Evolutionary conservation across 2,888 invertebrate species (phyloP).

Genomic region (Cotesia congregata): DNA sequence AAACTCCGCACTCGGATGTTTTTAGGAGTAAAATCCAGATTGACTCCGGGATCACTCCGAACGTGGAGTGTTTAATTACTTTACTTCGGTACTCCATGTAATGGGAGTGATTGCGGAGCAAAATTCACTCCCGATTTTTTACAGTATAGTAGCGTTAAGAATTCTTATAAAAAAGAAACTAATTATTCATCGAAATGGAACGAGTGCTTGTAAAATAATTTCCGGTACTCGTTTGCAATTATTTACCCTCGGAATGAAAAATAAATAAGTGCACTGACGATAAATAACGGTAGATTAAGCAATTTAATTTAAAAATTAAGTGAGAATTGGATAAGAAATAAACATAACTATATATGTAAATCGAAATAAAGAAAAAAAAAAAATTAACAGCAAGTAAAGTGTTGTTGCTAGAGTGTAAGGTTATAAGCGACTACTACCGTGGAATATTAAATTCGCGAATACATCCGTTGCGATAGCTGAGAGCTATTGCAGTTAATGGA

Average conservation of each 20-base stretch:
- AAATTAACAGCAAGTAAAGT: conserved; percentile 42
- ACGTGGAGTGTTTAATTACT: no score
- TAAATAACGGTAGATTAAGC: conserved; percentile 57
- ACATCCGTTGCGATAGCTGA: conserved; percentile 22
- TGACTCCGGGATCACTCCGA: no score
- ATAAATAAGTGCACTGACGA: conserved; percentile 48
- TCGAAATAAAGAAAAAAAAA: conserved; percentile 21
- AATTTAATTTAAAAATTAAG: conserved; percentile 53
- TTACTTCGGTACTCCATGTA: no score
- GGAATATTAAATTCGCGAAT: conserved; percentile 17
- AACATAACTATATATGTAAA: background rate
- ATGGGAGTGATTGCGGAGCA: no score
- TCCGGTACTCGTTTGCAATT: background rate
- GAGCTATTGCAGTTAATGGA: conserved; percentile 28
- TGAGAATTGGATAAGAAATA: conserved; percentile 13
- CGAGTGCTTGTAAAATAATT: no score
- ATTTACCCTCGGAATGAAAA: conserved; percentile 7
- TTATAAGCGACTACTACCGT: conserved; percentile 41
- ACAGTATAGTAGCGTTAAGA: no score
- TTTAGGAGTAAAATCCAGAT: no score
- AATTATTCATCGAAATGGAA: no score
- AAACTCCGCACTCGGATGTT: no score
- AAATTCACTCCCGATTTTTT: no score
- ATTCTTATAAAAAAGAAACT: no score
- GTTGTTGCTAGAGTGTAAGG: conserved; percentile 44